Percentiles rank a stretch among this genome's conserved stretches.
Conservation (phyloP, 1,140 invertebrate genomes). For the Trissolcus basalis region DNA sequence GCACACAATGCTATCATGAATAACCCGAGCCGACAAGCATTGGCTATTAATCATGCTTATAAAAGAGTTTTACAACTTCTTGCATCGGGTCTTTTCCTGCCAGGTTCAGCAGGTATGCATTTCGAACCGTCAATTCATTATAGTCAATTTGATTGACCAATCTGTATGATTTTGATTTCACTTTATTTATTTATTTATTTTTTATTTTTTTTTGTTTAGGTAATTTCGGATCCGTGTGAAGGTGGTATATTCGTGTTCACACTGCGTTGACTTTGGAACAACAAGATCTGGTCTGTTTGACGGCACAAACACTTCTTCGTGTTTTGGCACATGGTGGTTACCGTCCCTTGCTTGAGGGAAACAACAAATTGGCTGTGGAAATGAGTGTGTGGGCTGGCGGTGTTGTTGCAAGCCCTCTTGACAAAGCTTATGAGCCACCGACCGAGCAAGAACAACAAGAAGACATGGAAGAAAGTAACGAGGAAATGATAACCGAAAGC, state of each 20-base stretch:
- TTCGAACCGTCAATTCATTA: too few relatives aligned
- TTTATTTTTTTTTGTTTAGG: constrained; percentile 65
- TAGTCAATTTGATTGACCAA: too few relatives aligned
- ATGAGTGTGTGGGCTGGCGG: constrained; percentile 94
- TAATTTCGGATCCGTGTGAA: constrained; percentile 95
- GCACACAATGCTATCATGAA: constrained; percentile 98
- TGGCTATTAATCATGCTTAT: constrained; percentile 91
- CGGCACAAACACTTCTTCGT: constrained; percentile 89
- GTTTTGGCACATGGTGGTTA: constrained; percentile 94
- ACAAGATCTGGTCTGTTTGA: constrained; percentile 94
- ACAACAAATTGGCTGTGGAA: constrained; percentile 82
- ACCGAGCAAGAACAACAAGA: constrained; percentile 79
- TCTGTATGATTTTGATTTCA: too few relatives aligned
- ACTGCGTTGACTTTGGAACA: constrained; percentile 94
- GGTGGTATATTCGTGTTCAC: constrained; percentile 91
- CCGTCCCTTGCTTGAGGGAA: constrained; percentile 89
- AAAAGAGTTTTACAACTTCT: constrained; percentile 92
- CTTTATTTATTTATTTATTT: neutral
- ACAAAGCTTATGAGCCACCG: constrained; percentile 90
- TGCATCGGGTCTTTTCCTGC: constrained; percentile 94
- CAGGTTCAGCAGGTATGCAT: constrained; percentile 90
- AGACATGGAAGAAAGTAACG: constrained; percentile 76
- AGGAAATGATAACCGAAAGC: constrained; percentile 78
- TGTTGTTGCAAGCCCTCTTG: constrained; percentile 93
- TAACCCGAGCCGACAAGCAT: constrained; percentile 93